Evolutionary conservation across 2,888 invertebrate genomes (phyloP), one percentile per base, ranked within the genome.

Genomic region (Eupithecia subumbrata): DNA sequence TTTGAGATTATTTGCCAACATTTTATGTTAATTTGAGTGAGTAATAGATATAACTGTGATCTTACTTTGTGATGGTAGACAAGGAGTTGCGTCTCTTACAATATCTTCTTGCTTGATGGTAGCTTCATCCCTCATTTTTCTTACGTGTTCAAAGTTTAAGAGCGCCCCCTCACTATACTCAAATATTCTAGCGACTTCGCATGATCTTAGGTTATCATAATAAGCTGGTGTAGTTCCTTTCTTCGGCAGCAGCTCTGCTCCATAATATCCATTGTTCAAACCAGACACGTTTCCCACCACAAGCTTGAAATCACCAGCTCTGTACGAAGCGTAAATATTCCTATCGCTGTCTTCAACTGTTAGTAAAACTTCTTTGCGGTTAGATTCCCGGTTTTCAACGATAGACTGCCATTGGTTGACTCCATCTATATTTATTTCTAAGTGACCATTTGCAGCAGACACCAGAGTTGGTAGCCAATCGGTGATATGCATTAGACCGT

Each of bases 391-490:
- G 60, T 93, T 93, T 79, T 93, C 89, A 34, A 95, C 88, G 76
- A 97, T 92, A 22, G 96, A 93, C 2, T 96, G 95, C 97, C 97
- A 97, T 84, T 97, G 95, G 85, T 97, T 96, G 11, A 96, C 89
- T 18, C 97, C 97, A 81, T 97, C 97, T 8, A 97, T 90, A 67
- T 92, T 90, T 9, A 88, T 88, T 40, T 80, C 82, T 1, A 90
- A 60, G 69, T 79, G 78, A 0, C 90, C 91, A 37, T 95, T 93
- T 4, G 90, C 92, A 5, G 94, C 95, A 0, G 91, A 85, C 66
- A 93, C 85, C 11, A 97, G 89, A 0, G 98, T 98, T 0, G 98
- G 98, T 60, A 98, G 87, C 97, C 97, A 98, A 89, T 98, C 98
- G 7, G 96, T 96, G 16, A 98, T 96, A 85, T 98, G 98, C 87